Conservation (phyloP, 2,797 vertebrate species). For the Hemibagrus guttatus region DNA sequence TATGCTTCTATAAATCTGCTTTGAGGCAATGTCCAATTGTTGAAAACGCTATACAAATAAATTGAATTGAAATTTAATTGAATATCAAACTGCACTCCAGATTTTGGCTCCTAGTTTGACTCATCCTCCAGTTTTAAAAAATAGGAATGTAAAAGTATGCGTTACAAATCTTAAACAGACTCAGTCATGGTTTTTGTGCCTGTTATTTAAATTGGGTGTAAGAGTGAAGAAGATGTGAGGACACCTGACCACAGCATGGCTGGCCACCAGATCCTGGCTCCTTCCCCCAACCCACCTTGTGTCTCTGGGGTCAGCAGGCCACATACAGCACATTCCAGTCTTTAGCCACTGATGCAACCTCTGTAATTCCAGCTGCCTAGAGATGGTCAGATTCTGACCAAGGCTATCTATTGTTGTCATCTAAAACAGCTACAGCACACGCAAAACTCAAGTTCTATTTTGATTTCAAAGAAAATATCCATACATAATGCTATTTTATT, state of each 20-base stretch:
- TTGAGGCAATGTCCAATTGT: too few relatives aligned
- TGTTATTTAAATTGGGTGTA: conserved; percentile 4
- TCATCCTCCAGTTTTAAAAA: not conserved
- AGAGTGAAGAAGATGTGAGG: conserved; percentile 19
- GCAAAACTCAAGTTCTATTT: not conserved
- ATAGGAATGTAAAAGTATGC: conserved; percentile 11
- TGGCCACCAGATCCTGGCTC: conserved; percentile 34
- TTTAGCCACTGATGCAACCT: conserved; percentile 64
- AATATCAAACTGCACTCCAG: not conserved
- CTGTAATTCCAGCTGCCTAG: conserved; percentile 57
- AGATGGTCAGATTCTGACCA: conserved; percentile 60
- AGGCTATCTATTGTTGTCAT: conserved; percentile 60
- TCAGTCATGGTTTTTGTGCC: not conserved
- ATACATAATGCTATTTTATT: conserved; percentile 22
- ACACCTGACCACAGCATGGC: conserved; percentile 39
- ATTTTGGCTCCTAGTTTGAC: not conserved
- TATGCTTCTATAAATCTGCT: too few relatives aligned
- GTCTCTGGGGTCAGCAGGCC: conserved; percentile 30
- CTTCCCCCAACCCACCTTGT: conserved; percentile 31
- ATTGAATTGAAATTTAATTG: too few relatives aligned
- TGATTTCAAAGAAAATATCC: conserved; percentile 45
- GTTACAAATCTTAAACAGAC: conserved; percentile 18
- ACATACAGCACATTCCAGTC: conserved; percentile 66
- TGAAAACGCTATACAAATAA: too few relatives aligned
- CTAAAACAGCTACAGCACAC: conserved; percentile 59